These are phyloP conservation scores for Aelia acuminata DNA, from an alignment of 2,888 invertebrate species.

Conservation along the genomic window DNA sequence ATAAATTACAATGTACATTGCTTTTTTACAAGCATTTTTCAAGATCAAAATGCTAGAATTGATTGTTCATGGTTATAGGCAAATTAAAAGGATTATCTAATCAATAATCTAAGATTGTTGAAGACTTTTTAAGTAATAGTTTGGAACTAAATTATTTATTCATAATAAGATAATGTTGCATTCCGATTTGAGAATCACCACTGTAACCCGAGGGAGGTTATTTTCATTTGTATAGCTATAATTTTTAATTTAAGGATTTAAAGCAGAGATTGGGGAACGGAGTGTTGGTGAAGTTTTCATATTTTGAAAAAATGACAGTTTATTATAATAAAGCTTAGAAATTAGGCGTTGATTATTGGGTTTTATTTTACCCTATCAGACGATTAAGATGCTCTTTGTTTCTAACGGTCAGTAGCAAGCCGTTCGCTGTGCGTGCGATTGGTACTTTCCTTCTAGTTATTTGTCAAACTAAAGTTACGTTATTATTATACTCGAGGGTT, in stretches of 20 bases:
- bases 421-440: background rate
- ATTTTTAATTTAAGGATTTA: background rate
- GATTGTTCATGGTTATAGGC: too few species aligned
- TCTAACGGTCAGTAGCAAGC: constrained; percentile 38
- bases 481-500: background rate
- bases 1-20: too few species aligned
- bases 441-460: background rate
- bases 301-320: background rate
- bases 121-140: too few species aligned
- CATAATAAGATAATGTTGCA: too few species aligned
- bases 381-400: constrained; percentile 48
- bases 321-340: background rate
- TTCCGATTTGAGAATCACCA: too few species aligned
- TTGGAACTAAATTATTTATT: too few species aligned
- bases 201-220: background rate
- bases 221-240: background rate
- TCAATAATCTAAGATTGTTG: too few species aligned
- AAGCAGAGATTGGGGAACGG: background rate
- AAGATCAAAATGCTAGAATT: too few species aligned
- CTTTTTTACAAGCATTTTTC: too few species aligned
- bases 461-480: background rate
- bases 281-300: background rate
- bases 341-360: background rate
- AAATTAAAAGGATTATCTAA: too few species aligned
- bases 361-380: background rate